These are phyloP conservation scores for Alsophila aescularia DNA, from an alignment of 2,888 invertebrate species.

Conservation along the genomic window DNA sequence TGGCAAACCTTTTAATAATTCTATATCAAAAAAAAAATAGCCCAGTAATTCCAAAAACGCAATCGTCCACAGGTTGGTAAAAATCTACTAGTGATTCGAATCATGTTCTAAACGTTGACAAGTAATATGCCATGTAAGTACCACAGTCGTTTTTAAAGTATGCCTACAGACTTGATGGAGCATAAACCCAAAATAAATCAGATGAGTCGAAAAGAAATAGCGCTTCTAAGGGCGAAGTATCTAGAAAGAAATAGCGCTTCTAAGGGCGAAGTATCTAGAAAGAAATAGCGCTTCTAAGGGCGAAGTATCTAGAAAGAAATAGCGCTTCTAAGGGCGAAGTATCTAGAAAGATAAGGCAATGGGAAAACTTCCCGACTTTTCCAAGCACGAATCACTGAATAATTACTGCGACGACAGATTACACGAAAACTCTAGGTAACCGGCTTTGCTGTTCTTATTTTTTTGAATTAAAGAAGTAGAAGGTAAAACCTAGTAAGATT, in stretches of 20 bases:
- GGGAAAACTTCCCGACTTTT: constrained; percentile 7
- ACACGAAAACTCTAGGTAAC: background rate
- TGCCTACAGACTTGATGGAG: no score
- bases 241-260: background rate
- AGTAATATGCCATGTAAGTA: no score
- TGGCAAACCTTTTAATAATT: no score
- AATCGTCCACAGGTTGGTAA: no score
- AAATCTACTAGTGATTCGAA: no score
- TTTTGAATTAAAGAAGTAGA: no score
- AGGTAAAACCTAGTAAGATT: no score
- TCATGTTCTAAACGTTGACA: no score
- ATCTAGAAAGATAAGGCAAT: constrained; percentile 10
- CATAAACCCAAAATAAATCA: no score
- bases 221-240: background rate
- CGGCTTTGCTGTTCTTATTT: background rate
- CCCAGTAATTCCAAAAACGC: no score
- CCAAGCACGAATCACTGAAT: constrained; percentile 7
- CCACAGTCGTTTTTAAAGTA: no score
- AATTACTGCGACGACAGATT: constrained; percentile 11
- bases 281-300: background rate
- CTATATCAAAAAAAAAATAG: no score
- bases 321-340: background rate
- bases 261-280: background rate
- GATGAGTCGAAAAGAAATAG: background rate
- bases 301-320: background rate